phyloP scores from a whole-genome alignment of 2,113 vertebrate genomes.

The Cochlearius cochlearius region DNA sequence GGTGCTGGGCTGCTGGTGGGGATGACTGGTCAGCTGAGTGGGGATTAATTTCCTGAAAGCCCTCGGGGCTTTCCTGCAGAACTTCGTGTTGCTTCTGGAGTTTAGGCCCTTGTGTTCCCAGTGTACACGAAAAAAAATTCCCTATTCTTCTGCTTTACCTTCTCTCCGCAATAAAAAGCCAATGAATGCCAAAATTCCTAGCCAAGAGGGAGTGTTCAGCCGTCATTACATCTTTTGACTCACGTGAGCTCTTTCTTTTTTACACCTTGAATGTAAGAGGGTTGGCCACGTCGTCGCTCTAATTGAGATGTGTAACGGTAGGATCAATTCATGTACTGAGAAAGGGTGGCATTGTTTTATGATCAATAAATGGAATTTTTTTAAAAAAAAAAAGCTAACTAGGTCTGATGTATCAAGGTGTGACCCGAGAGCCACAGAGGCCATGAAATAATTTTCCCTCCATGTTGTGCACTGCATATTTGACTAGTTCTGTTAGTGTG shows the following conservation, averaged over 20 bases:
- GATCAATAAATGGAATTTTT: neutral
- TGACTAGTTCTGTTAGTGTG: neutral
- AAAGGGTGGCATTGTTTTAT: neutral
- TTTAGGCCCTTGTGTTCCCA: neutral
- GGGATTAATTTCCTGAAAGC: conserved; percentile 54
- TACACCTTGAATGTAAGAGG: neutral
- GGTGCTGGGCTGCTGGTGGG: conserved; percentile 17
- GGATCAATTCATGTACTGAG: neutral
- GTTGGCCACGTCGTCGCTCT: neutral
- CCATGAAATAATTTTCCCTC: neutral
- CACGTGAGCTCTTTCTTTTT: neutral
- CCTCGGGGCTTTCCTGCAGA: conserved; percentile 11
- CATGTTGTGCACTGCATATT: neutral
- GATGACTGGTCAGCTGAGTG: conserved; percentile 70
- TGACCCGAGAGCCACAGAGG: neutral
- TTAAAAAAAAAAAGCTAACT: neutral
- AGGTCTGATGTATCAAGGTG: neutral
- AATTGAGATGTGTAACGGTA: neutral
- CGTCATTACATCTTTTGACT: neutral
- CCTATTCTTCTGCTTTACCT: neutral
- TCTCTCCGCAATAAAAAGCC: neutral
- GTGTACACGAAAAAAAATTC: neutral
- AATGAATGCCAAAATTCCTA: neutral
- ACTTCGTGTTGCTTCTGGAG: neutral
- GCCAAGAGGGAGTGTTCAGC: neutral